These are phyloP conservation scores for Hylyphantes graminicola DNA, from an alignment of 1,140 invertebrate species.

Conservation along the genomic window DNA sequence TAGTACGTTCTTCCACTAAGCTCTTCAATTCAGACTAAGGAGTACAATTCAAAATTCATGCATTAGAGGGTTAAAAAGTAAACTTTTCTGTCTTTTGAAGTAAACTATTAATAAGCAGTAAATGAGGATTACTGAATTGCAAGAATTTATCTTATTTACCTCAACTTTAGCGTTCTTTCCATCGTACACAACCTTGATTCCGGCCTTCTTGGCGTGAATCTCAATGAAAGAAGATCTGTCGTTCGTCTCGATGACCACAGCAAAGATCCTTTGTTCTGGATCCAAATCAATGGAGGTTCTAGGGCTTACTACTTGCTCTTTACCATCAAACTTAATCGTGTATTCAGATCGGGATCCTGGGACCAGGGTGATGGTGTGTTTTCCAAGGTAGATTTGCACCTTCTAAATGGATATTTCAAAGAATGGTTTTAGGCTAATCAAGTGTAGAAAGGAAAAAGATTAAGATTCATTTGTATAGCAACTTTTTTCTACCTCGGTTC, in stretches of 20 bases:
- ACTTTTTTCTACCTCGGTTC: not conserved
- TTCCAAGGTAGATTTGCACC: conserved; percentile 24
- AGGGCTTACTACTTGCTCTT: not conserved
- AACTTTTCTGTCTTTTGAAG: too few species aligned
- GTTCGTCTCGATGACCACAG: not conserved
- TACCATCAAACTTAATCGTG: conserved; percentile 13
- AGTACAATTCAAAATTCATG: too few species aligned
- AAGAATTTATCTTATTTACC: not conserved
- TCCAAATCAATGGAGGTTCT: conserved; percentile 19
- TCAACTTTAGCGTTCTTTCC: conserved; percentile 55
- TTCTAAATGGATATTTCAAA: conserved; percentile 4
- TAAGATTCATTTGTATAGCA: too few species aligned
- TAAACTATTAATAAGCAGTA: not conserved
- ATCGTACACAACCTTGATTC: conserved; percentile 54
- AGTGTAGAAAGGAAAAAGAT: too few species aligned
- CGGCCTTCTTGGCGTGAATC: conserved; percentile 7
- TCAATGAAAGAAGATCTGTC: not conserved
- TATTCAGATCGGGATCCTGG: not conserved
- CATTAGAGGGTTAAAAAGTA: too few species aligned
- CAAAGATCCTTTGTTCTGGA: not conserved
- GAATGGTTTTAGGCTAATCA: too few species aligned
- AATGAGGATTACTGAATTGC: not conserved
- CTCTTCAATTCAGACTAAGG: too few species aligned
- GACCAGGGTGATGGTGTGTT: not conserved
- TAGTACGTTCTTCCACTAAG: too few species aligned